Base-by-base conservation (phyloP, 2,113 vertebrate genomes). In the Osmerus eperlanus region DNA sequence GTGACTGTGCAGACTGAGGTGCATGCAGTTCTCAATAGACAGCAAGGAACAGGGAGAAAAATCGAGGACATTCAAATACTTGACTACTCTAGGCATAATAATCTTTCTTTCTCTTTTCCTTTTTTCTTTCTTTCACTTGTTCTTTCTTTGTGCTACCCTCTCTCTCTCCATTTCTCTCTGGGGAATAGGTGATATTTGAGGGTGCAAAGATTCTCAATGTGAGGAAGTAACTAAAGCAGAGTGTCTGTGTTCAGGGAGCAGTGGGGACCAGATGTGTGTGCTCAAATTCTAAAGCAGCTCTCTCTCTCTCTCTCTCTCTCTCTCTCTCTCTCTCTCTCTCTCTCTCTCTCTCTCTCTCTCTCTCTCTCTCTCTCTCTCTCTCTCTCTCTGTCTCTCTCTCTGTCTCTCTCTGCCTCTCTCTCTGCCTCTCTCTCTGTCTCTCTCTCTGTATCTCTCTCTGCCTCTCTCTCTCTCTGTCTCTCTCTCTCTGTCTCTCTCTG, bases 261-360 rank as follows among this genome's bases (percentile, higher is more conserved):
- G 83, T 71, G 8, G 70, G 32, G 76, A 78, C 78, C 85, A 89
- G 86, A 90, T 87, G 88, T 87, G 84, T 62, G 71, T 70, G 82
- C 73, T 84, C 78, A 81, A 72, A 79, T 70, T 83, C 76, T 73
- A 83, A 74, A 65, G 36, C 1, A 70, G 59, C 32, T 78, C 23
- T 23, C 21, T 21, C 21, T 23, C 83, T 83, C 59, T 67, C 0
- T 21, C 21, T 21, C 21, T 21, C 21, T 21, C 21, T 21, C 21
- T 21, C 0, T 21, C 21, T 21, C 21, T 21, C 0, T 21, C 21
- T 21, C 21, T 21, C 23, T 23, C 23, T 23, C 23, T 23, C 1
- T 23, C 1, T 23, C 23, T 23, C 23, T 23, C 2, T 23, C 23
- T 23, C 21, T 21, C 21, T 23, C 83, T 83, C 59, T 67, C 0